Evolutionary conservation across 1,140 invertebrate genomes (phyloP).

Genomic region (Drosophila erecta): DNA sequence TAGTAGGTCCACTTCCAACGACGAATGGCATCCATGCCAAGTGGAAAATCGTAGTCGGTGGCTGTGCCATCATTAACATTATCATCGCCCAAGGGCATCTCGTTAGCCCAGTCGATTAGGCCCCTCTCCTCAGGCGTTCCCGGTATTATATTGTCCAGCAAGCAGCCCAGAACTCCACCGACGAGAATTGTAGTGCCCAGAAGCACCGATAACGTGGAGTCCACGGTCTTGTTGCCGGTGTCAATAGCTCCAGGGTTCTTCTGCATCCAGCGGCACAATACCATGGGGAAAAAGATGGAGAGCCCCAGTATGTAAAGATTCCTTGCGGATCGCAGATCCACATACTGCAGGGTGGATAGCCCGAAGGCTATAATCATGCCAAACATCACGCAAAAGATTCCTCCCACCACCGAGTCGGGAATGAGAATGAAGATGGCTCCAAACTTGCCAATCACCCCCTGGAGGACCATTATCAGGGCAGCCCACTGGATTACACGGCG

Average conservation of each 20-base stretch:
- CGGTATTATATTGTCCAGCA: constrained; percentile 94
- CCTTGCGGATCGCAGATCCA: constrained; percentile 92
- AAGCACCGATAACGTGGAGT: constrained; percentile 91
- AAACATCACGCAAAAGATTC: constrained; percentile 94
- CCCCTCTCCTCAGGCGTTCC: constrained; percentile 90
- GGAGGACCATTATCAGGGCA: constrained; percentile 91
- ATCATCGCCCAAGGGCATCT: constrained; percentile 88
- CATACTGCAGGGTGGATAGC: constrained; percentile 92
- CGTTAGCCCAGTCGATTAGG: constrained; percentile 88
- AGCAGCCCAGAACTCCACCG: constrained; percentile 91
- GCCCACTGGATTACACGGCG: constrained; percentile 94
- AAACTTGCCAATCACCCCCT: constrained; percentile 93
- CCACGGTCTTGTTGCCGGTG: constrained; percentile 89
- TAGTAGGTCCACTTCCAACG: constrained; percentile 87
- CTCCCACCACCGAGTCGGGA: constrained; percentile 94
- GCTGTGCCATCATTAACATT: constrained; percentile 85
- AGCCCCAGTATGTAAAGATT: constrained; percentile 96
- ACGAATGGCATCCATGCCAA: constrained; percentile 87
- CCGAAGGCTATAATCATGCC: constrained; percentile 94
- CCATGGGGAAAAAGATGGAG: constrained; percentile 93
- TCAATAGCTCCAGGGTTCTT: constrained; percentile 88
- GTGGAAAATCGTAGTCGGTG: constrained; percentile 90
- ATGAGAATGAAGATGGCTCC: constrained; percentile 95
- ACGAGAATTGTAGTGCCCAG: constrained; percentile 94
- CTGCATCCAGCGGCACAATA: constrained; percentile 91